Evolutionary conservation across 2,113 vertebrate genomes (phyloP), one percentile per base, ranked within the genome.

Genomic region (Varanus komodoensis): DNA sequence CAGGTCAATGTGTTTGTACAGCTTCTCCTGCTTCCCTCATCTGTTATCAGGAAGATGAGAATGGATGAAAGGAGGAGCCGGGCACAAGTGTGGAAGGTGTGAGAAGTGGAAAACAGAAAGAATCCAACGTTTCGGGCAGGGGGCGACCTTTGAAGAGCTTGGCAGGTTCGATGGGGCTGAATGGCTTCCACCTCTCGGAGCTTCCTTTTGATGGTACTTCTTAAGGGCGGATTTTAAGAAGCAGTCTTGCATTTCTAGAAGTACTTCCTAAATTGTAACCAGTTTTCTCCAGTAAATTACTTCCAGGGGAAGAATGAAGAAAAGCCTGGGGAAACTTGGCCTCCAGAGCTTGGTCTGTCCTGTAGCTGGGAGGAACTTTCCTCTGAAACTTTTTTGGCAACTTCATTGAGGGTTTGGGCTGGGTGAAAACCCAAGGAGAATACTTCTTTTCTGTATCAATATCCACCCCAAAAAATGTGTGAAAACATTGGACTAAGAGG

Each of bases 11-110:
- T 90, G 91, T 94, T 95, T 95, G 94, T 92, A 89, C 85, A 93
- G 87, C 94, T 94, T 95, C 92, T 91, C 94, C 94, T 92, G 89
- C 92, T 91, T 94, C 93, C 95, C 95, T 92, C 91, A 52, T 93
- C 94, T 95, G 92, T 94, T 94, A 94, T 93, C 89, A 95, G 92
- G 90, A 94, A 92, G 92, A 93, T 93, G 92, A 90, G 93, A 95
- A 96, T 94, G 95, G 95, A 94, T 91, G 94, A 95, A 95, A 95
- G 94, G 95, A 94, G 91, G 93, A 93, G 94, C 90, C 88, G 90
- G 94, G 94, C 93, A 94, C 91, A 88, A 93, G 85, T 7, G 1
- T 73, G 83, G 34, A 23, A 19, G 15, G 87, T 84, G 83, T 79
- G 69, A 79, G 77, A 88, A 69, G 57, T 87, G 0, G 87, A 77